These are phyloP conservation scores for Labeo rohita DNA, from an alignment of 2,113 vertebrate genomes.

Conservation along the genomic window DNA sequence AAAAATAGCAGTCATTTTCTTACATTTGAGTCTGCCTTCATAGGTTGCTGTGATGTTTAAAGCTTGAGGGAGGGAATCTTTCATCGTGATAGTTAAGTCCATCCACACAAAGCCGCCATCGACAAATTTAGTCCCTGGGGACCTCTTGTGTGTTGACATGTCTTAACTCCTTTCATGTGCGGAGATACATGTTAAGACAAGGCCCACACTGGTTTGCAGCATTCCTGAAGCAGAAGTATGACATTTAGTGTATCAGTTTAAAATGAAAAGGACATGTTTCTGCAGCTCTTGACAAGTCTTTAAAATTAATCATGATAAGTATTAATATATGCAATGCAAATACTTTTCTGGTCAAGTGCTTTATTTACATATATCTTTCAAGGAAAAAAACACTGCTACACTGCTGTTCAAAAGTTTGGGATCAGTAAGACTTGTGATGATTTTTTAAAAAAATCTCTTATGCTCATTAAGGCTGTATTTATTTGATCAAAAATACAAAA, in stretches of 20 bases:
- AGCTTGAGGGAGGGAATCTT: neutral
- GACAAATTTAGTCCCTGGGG: neutral
- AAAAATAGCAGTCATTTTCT: neutral
- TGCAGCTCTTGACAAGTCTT: conserved; percentile 5
- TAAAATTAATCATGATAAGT: neutral
- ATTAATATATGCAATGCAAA: neutral
- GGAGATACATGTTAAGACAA: conserved; percentile 44
- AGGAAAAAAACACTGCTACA: too few relatives aligned
- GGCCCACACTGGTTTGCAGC: conserved; percentile 14
- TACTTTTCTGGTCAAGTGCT: neutral
- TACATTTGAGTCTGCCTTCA: neutral
- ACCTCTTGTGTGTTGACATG: conserved; percentile 35
- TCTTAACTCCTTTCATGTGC: conserved; percentile 12
- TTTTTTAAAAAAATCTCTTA: too few relatives aligned
- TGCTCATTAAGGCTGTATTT: too few relatives aligned
- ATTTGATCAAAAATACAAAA: too few relatives aligned
- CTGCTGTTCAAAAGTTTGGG: too few relatives aligned
- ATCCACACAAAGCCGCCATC: conserved; percentile 1
- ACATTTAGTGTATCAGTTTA: neutral
- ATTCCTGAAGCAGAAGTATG: conserved; percentile 32
- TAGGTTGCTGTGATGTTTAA: conserved; percentile 13
- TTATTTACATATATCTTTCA: neutral
- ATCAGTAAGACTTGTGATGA: too few relatives aligned
- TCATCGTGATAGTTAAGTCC: neutral
- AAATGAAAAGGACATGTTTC: neutral